A percentile compares a stretch with the other conserved stretches of the same genome.
These are phyloP conservation scores for Galaxias olidus DNA, from an alignment of 2,797 vertebrate species.

Conservation along the genomic window DNA sequence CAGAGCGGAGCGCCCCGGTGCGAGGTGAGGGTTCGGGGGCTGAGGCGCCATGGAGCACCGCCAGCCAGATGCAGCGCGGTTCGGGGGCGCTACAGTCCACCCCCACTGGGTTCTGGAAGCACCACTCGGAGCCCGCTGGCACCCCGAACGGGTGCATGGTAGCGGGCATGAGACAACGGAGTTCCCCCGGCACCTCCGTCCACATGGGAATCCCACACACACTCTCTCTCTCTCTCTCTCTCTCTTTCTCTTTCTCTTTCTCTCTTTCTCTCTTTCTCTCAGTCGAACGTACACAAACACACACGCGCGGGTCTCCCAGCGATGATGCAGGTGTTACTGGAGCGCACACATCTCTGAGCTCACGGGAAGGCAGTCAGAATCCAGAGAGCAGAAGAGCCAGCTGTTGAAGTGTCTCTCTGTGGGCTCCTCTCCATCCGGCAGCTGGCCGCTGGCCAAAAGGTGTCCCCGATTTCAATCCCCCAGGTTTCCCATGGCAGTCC, in stretches of 20 bases:
- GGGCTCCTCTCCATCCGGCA: slow-evolving; percentile 39
- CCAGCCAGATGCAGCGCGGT: slow-evolving; percentile 93
- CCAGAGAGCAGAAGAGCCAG: neutral
- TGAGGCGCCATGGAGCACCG: slow-evolving; percentile 72
- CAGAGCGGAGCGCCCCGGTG: slow-evolving; percentile 24
- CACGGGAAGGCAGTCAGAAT: slow-evolving; percentile 22
- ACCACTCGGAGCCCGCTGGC: slow-evolving; percentile 77
- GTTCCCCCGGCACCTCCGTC: slow-evolving; percentile 52
- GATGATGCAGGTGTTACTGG: slow-evolving; percentile 2
- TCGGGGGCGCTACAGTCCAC: slow-evolving; percentile 93
- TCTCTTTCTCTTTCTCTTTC: neutral
- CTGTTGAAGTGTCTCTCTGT: slow-evolving; percentile 11
- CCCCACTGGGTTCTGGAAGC: slow-evolving; percentile 85
- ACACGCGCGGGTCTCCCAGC: neutral
- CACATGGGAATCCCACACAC: slow-evolving; percentile 48
- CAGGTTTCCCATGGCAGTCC: slow-evolving; percentile 53
- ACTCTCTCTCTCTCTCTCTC: neutral
- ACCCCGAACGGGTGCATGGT: slow-evolving; percentile 64
- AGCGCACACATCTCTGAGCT: slow-evolving; percentile 29
- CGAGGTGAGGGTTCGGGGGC: slow-evolving; percentile 29
- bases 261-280: neutral
- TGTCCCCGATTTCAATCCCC: slow-evolving; percentile 55
- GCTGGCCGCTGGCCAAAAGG: slow-evolving; percentile 15
- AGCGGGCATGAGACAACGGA: slow-evolving; percentile 62
- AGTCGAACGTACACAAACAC: neutral